Base-by-base conservation (phyloP, 2,888 invertebrate species). In the Zootermopsis nevadensis region DNA sequence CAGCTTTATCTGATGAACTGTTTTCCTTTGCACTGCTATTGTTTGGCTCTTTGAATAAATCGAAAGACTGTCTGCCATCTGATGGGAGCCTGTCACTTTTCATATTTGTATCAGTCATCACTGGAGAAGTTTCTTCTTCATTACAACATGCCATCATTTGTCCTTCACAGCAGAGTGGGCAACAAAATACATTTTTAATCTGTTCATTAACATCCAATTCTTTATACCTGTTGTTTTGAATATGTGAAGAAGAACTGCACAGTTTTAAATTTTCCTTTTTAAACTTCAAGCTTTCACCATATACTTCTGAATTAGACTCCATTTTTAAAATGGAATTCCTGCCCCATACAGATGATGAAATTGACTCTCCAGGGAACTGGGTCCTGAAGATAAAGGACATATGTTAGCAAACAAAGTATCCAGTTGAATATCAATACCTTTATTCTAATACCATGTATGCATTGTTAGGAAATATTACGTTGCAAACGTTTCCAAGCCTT, bases 161-260 rank as follows among this genome's bases (percentile, higher is more conserved):
- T 10, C 82, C 84, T 48, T 83, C 82, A 33, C 77, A 77, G 76
- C 84, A 84, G 1, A 84, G 77, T 24, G 84, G 84, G 60, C 84
- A 84, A 80, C 83, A 83, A 42, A 22, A 74, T n/a, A 8, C 38
- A 74, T 38, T 24, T 38, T 33, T 69, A 15, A 12, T 69, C 33
- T 33, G 33, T 15, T 22, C 19, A 19, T 31, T 30, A 33, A 69
- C 22, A 69, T 69, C 31, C 22, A 30, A 2, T 19, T 33, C 69
- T 1, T 19, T 33, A 30, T 4, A 15, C 22, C 27, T 69, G 6
- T 33, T 69, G 33, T 33, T 69, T 22, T 8, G 0, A 69, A 19
- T 69, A 22, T 69, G 33, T 69, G 69, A 69, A 60, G 60, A 53
- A 10, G 53, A 60, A 60, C 27, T 60, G 27, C 27, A 27, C 10